Percentiles rank a stretch among this genome's conserved stretches.
phyloP scores from a whole-genome alignment of 2,888 invertebrate species.

The Yponomeuta plumbellus region DNA sequence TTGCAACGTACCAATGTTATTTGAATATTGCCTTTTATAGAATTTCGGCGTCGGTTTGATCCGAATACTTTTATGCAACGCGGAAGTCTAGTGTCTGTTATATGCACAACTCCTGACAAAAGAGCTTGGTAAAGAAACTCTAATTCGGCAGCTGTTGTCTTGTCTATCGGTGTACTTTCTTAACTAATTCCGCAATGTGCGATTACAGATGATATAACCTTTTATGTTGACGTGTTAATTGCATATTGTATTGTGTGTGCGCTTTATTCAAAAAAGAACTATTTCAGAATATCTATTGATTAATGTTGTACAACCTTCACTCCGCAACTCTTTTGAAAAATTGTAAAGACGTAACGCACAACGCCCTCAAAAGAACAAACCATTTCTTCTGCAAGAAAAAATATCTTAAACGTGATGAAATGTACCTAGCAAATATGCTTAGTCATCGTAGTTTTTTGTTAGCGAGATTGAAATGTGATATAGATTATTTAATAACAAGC shows the following conservation, averaged over 20 bases:
- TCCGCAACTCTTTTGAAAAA: constrained; percentile 20
- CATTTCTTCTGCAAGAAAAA: neutral
- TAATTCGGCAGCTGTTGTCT: constrained; percentile 42
- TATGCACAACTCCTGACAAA: constrained; percentile 48
- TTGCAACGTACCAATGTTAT: neutral
- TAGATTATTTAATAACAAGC: constrained; percentile 2
- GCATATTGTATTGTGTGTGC: constrained; percentile 32
- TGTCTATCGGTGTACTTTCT: constrained; percentile 37
- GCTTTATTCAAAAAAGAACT: constrained; percentile 29
- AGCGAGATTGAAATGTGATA: neutral
- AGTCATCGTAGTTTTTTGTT: neutral
- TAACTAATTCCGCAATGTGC: constrained; percentile 48
- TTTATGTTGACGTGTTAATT: constrained; percentile 50
- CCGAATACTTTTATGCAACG: constrained; percentile 1
- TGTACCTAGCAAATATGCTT: neutral
- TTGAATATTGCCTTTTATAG: constrained; percentile 7
- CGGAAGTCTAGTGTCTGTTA: constrained; percentile 17
- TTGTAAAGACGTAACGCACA: neutral
- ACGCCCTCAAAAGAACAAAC: neutral
- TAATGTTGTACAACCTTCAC: constrained; percentile 37
- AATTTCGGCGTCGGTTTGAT: constrained; percentile 13
- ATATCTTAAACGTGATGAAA: neutral
- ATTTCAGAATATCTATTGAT: constrained; percentile 32
- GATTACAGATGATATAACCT: constrained; percentile 47
- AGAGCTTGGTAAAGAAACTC: constrained; percentile 42